Evolutionary conservation across 2,797 vertebrate genomes (phyloP), one percentile per base, ranked within the genome.

Genomic region (Falco berigora): DNA sequence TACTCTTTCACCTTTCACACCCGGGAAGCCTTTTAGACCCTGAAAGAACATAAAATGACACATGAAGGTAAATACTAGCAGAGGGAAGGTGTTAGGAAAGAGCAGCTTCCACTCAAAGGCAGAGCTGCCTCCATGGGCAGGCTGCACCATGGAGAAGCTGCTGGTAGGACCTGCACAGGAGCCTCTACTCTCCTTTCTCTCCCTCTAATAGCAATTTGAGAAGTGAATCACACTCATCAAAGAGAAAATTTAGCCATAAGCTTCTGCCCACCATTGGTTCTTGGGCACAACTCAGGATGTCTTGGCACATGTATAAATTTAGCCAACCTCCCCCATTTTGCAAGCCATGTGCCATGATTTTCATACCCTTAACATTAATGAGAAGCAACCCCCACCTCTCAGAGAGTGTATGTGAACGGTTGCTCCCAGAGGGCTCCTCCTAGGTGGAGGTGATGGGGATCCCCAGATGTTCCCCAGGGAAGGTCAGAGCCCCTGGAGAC

Each of bases 1-100:
- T 95, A 99, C 99, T 97, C 98, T 98, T 96, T 98, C 97, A 16
- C 99, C 99, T 98, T 98, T 99, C 42, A 59, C 40, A 8, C 99
- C 99, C 0, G 93, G 93, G 18, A 98, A 95, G 10, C 99, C 99
- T 96, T 98, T 99, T 22, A 88, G 59, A 95, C 99, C 98, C 99
- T 99, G 79, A 47, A 91, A 88, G 47, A 68, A 89, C 7, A 86
- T 3, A 74, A 85, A 88, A 91, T 17, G 17, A 25, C 3, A 20
- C 0, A 12, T 61, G 62, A 91, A 47, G 76, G 21, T 10, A 19
- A n/a, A 69, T 17, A 38, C 8, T 1, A 42, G 4, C 2, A 2
- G 7, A 1, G 10, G 19, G 30, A 38, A 86, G 9, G 9, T 16
- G 4, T 4, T 52, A 79, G 25, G 25, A 15, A 68, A 30, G 38